A percentile compares a stretch with the other conserved stretches of the same genome.
Evolutionary conservation across 2,113 vertebrate genomes (phyloP).

Genomic region (Odobenus rosmarus): DNA sequence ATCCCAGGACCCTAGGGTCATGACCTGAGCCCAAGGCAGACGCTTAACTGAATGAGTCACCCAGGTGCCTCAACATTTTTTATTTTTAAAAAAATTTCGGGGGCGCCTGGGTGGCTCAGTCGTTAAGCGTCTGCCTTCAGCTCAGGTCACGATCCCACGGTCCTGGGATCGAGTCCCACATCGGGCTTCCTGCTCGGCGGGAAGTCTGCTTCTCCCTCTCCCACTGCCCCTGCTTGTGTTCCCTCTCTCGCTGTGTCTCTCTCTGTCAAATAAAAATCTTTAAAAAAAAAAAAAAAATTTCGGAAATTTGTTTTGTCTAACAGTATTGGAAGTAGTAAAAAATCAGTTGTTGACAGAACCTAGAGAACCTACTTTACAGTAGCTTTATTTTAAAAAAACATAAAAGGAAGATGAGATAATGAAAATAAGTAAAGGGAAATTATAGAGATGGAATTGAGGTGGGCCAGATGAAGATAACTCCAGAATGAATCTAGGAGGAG

Average conservation of each 20-base stretch:
- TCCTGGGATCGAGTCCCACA: no score
- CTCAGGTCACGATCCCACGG: no score
- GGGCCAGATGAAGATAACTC: conserved; percentile 19
- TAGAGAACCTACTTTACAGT: conserved; percentile 26
- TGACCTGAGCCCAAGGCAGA: neutral
- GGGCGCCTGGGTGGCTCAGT: no score
- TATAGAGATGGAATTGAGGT: neutral
- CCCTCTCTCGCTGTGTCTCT: no score
- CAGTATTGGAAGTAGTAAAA: conserved; percentile 29
- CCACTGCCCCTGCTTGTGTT: no score
- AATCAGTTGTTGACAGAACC: neutral
- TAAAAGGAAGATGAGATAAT: conserved; percentile 2
- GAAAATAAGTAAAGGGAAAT: conserved; percentile 34
- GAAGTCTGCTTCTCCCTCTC: no score
- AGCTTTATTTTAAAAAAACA: neutral
- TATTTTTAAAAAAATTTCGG: neutral
- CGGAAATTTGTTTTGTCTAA: neutral
- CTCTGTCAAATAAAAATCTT: no score
- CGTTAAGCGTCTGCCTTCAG: no score
- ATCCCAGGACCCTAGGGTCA: neutral
- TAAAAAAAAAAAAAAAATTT: neutral
- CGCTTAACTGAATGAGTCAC: neutral
- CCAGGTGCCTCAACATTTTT: neutral
- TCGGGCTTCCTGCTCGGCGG: no score
- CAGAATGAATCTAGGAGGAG: neutral